A percentile compares a stretch with the other conserved stretches of the same genome.
These are phyloP conservation scores for Grallaria varia DNA, from an alignment of 2,113 vertebrate genomes.

Conservation along the genomic window DNA sequence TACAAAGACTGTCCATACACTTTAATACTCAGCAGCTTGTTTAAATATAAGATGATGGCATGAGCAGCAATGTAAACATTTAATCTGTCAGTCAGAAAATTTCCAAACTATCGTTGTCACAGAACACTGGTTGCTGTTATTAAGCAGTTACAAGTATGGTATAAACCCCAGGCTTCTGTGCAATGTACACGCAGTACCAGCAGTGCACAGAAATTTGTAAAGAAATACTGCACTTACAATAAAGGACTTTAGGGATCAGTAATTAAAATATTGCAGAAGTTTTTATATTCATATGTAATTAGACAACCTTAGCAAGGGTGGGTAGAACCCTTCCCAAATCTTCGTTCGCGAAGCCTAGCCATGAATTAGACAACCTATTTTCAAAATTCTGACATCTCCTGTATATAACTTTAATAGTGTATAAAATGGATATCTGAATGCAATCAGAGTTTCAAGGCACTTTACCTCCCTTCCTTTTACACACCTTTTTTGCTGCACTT, in stretches of 20 bases:
- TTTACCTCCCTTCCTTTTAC: neutral
- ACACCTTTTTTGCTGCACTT: neutral
- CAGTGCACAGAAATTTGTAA: neutral
- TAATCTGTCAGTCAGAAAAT: neutral
- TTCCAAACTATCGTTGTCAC: neutral
- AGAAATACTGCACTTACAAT: neutral
- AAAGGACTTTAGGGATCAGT: neutral
- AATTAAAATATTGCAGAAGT: neutral
- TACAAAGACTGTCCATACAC: neutral
- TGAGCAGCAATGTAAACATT: neutral
- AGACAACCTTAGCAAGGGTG: too few relatives aligned
- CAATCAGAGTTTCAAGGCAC: neutral
- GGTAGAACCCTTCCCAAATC: too few relatives aligned
- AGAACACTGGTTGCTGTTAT: neutral
- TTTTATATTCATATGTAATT: neutral
- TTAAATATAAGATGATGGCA: neutral
- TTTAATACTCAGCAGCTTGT: conserved; percentile 18
- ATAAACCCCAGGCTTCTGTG: neutral
- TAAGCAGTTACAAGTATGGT: neutral
- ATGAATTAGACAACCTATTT: neutral
- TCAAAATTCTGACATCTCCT: neutral
- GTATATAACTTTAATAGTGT: neutral
- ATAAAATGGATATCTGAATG: neutral
- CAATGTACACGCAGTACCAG: neutral
- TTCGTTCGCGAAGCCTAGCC: too few relatives aligned